A percentile compares a stretch with the other conserved stretches of the same genome.
phyloP scores from a whole-genome alignment of 2,113 vertebrate genomes.

The Jacana jacana region DNA sequence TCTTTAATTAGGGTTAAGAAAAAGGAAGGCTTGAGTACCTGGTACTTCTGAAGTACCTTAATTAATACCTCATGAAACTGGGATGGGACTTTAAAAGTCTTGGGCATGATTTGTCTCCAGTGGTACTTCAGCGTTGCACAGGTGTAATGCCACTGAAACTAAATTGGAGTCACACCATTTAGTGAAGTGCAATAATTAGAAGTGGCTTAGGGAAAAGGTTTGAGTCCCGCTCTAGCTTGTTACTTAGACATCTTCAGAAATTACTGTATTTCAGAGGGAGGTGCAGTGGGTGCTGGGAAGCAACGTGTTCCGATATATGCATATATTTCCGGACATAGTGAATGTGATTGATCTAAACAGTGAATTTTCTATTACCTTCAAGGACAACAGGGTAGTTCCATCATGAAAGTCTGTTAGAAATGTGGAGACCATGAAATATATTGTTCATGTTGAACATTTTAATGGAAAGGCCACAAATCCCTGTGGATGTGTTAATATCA shows the following conservation, averaged over 20 bases:
- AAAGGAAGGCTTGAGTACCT: background rate
- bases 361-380: background rate
- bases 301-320: background rate
- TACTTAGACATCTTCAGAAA: background rate
- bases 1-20: background rate
- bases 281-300: background rate
- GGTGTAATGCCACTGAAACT: background rate
- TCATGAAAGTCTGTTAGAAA: background rate
- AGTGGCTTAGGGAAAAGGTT: background rate
- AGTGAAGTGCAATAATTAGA: background rate
- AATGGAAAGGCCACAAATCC: background rate
- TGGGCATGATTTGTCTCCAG: background rate
- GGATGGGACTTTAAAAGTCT: background rate
- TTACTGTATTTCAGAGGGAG: background rate
- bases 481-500: background rate
- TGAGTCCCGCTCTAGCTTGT: background rate
- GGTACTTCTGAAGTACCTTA: background rate
- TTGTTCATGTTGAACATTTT: background rate
- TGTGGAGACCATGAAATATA: background rate
- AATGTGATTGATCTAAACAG: background rate
- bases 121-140: background rate
- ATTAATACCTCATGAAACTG: constrained; percentile 6
- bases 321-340: background rate
- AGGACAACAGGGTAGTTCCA: background rate
- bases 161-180: background rate